Evolutionary conservation across 1,140 invertebrate species (phyloP).

Genomic region (Habropoda laboriosa): DNA sequence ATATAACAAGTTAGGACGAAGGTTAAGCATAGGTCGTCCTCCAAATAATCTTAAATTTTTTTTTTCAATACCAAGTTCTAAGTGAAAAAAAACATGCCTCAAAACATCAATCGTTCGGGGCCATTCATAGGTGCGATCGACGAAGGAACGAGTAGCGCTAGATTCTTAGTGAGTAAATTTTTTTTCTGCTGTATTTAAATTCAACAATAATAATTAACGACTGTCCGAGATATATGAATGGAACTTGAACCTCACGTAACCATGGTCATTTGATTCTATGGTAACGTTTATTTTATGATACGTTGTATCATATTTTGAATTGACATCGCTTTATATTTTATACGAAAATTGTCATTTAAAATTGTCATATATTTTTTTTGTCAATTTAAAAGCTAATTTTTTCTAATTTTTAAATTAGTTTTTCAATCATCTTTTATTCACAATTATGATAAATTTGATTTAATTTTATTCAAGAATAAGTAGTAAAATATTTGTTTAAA

Average conservation of each 20-base stretch:
- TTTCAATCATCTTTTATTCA: background rate
- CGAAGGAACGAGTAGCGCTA: conserved; percentile 96
- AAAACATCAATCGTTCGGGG: conserved; percentile 65
- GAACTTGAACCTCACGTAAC: background rate
- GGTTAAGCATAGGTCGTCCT: conserved; percentile 11
- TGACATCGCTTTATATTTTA: background rate
- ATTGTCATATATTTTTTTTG: background rate
- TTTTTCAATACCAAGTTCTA: background rate
- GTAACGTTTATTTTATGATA: background rate
- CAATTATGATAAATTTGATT: background rate
- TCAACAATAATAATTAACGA: background rate
- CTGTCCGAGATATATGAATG: background rate
- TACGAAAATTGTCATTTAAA: background rate
- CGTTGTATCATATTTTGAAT: background rate
- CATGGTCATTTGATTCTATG: background rate
- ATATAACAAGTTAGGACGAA: conserved; percentile 29
- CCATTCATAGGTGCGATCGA: conserved; percentile 92
- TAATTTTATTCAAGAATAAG: background rate
- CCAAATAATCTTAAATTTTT: background rate
- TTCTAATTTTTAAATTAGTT: background rate
- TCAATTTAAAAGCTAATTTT: background rate
- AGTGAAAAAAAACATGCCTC: conserved; percentile 64
- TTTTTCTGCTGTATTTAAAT: background rate
- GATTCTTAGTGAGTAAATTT: conserved; percentile 89
- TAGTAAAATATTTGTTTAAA: conserved; percentile 2